Percentiles rank a stretch among this genome's conserved stretches.
phyloP scores from a whole-genome alignment of 2,888 invertebrate species.

The Nephrotoma appendiculata region DNA sequence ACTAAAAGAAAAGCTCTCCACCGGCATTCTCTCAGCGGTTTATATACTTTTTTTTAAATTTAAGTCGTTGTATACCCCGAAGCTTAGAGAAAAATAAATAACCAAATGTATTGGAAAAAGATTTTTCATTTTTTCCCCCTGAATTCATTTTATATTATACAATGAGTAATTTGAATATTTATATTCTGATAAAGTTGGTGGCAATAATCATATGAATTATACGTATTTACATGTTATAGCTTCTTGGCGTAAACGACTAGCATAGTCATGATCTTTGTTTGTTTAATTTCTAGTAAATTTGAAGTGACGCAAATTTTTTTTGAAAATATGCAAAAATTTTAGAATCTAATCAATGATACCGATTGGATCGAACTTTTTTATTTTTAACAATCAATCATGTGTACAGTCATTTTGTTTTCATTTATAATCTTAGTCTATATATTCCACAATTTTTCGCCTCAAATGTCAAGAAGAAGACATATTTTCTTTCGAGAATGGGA shows the following conservation, averaged over 20 bases:
- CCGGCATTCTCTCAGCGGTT: not conserved
- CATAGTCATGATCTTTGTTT: too few species aligned
- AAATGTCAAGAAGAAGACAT: too few species aligned
- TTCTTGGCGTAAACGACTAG: not conserved
- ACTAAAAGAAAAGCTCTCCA: not conserved
- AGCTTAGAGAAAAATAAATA: not conserved
- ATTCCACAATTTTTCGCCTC: too few species aligned
- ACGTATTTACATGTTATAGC: not conserved
- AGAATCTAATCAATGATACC: too few species aligned
- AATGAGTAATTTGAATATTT: not conserved
- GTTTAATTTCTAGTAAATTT: too few species aligned
- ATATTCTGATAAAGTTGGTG: not conserved
- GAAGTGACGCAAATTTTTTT: not conserved
- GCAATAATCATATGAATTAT: not conserved
- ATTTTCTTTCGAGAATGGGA: too few species aligned
- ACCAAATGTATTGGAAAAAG: not conserved
- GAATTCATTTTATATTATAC: not conserved
- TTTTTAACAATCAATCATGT: too few species aligned
- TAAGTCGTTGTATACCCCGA: not conserved
- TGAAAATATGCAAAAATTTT: not conserved
- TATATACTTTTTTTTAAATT: not conserved
- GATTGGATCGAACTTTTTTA: too few species aligned
- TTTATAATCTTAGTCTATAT: too few species aligned
- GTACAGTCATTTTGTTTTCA: too few species aligned
- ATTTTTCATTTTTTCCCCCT: not conserved